Base-by-base conservation (phyloP, 2,113 vertebrate species). In the Austrofundulus limnaeus region DNA sequence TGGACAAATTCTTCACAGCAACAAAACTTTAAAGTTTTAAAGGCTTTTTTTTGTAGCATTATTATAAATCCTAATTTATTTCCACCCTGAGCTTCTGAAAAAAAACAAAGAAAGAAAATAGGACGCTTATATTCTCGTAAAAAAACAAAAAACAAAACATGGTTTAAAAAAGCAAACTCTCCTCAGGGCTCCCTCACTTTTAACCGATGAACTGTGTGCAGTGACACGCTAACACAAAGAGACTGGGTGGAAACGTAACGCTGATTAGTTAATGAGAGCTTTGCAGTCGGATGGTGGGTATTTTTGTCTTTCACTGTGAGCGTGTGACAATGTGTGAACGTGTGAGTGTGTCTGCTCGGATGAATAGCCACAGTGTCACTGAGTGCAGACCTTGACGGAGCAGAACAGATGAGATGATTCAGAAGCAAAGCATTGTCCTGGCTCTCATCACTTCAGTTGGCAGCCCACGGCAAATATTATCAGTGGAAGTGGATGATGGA, bases 321-420 rank as follows among this genome's bases (percentile, higher is more conserved):
- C 70, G 56, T 55, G 39, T 69, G 58, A 58, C 21, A 46, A 34
- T 51, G 72, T 62, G 57, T 48, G 61, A 42, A 39, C 54, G 65
- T 75, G 80, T 58, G 72, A 43, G 78, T 52, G 66, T 73, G 58
- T 78, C 39, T 70, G 55, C 67, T 61, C 31, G 74, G 81, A 87
- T 82, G 79, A 89, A 83, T 84, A 74, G 74, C 73, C 70, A 74
- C 45, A 59, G 77, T 84, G 80, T 85, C 72, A 81, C 55, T 59
- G 78, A 68, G 72, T 76, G 54, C 80, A 90, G 85, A 83, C 87
- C 80, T 83, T 88, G 85, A 88, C 77, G 70, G 84, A 81, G 77
- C 74, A 82, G 84, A 89, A 86, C 83, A 89, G 84, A 86, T 87
- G 84, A 88, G 77, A 82, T 85, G 83, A 87, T 86, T 87, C 86